Evolutionary conservation across 1,140 invertebrate genomes (phyloP).

Genomic region (Cataglyphis hispanica): DNA sequence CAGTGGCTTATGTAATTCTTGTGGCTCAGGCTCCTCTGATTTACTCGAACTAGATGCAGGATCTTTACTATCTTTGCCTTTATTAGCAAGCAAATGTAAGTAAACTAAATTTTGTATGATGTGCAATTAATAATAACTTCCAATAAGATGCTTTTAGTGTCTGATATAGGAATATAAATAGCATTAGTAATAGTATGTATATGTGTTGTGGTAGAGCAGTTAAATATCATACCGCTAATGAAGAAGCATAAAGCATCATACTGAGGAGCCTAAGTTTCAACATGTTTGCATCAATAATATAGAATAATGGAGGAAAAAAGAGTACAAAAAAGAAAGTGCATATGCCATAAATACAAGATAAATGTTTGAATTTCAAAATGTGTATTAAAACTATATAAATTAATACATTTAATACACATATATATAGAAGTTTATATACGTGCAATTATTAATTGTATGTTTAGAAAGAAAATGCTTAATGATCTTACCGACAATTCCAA

Average conservation of each 20-base stretch:
- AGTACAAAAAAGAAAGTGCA: not conserved
- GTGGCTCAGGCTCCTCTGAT: slow-evolving; percentile 72
- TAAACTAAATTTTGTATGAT: slow-evolving; percentile 69
- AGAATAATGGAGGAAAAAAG: not conserved
- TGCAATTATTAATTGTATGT: slow-evolving; percentile 41
- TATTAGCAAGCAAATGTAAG: slow-evolving; percentile 78
- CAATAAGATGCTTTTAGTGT: slow-evolving; percentile 59
- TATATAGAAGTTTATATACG: slow-evolving; percentile 49
- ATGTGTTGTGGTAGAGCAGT: not conserved
- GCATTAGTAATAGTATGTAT: slow-evolving; percentile 46
- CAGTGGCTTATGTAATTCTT: slow-evolving; percentile 71
- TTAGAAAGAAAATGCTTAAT: not conserved
- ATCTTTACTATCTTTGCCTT: slow-evolving; percentile 78
- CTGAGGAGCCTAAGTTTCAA: slow-evolving; percentile 49
- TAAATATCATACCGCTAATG: slow-evolving; percentile 25
- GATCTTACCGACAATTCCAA: slow-evolving; percentile 94
- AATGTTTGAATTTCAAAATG: slow-evolving; percentile 5
- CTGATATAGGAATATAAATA: slow-evolving; percentile 21
- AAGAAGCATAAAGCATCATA: slow-evolving; percentile 51
- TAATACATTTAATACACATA: slow-evolving; percentile 23
- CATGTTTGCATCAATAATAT: not conserved
- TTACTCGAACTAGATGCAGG: slow-evolving; percentile 64
- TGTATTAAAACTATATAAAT: not conserved
- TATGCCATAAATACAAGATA: not conserved
- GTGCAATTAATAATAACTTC: slow-evolving; percentile 39